Conservation (phyloP, 2,113 vertebrate genomes). For the Rhizomys pruinosus region DNA sequence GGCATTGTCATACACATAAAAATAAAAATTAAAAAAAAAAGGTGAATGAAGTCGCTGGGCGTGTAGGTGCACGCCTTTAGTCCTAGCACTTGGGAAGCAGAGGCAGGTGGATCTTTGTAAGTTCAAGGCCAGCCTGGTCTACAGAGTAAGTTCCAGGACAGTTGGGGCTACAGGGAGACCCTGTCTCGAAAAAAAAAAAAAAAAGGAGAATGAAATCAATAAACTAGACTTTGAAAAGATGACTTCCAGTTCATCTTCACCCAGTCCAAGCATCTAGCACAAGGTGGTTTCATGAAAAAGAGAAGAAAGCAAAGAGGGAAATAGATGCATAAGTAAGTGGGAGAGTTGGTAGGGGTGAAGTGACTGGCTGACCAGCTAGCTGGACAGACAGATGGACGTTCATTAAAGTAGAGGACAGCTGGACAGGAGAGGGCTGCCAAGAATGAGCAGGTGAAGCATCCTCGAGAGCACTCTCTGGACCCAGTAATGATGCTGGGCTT, state of each 20-base stretch:
- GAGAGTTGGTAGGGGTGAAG: neutral
- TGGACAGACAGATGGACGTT: constrained; percentile 28
- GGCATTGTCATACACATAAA: too few species aligned
- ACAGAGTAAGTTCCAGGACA: too few species aligned
- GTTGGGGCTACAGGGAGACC: too few species aligned
- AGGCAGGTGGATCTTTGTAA: too few species aligned
- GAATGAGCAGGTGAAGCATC: neutral
- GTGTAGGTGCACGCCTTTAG: too few species aligned
- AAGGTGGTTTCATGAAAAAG: neutral
- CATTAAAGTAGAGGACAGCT: neutral
- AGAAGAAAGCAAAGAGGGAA: neutral
- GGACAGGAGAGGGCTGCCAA: neutral
- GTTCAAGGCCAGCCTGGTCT: too few species aligned
- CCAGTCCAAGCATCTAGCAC: neutral
- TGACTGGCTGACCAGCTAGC: neutral
- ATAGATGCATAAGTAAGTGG: neutral
- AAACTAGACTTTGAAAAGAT: neutral
- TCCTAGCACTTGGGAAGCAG: too few species aligned
- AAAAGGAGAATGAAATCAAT: neutral
- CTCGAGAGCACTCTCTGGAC: neutral
- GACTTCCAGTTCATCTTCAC: neutral
- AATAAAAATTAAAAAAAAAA: too few species aligned
- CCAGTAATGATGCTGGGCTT: neutral
- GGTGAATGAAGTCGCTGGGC: neutral
- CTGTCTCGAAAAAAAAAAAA: too few species aligned